Evolutionary conservation across 2,888 invertebrate genomes (phyloP).

Genomic region (Cosmorhoe ocellata): DNA sequence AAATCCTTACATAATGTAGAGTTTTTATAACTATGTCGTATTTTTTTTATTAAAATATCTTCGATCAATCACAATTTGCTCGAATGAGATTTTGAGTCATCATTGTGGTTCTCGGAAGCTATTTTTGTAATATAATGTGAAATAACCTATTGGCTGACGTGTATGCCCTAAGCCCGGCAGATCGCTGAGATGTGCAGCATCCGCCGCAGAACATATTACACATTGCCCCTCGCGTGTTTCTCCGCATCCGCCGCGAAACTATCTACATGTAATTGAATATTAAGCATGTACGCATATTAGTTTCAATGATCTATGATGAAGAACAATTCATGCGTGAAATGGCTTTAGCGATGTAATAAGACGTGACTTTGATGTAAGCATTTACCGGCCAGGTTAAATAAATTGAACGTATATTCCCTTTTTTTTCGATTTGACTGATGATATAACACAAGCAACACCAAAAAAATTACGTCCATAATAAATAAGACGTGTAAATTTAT

Average conservation of each 20-base stretch:
- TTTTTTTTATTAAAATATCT: no score
- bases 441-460: no score
- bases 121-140: no score
- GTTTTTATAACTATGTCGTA: no score
- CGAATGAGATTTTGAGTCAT: no score
- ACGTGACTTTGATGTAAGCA: constrained; percentile 28
- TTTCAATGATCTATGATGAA: constrained; percentile 35
- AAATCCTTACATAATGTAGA: no score
- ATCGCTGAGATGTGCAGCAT: constrained; percentile 64
- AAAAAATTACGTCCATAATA: background rate
- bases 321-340: constrained; percentile 40
- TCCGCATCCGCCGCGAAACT: constrained; percentile 51
- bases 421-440: no score
- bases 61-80: no score
- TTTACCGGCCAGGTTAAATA: constrained; percentile 23
- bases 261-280: constrained; percentile 59
- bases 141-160: constrained; percentile 25
- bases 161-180: constrained; percentile 49
- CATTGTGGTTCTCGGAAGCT: no score
- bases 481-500: background rate
- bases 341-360: constrained; percentile 36
- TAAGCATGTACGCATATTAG: constrained; percentile 43
- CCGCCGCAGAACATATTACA: constrained; percentile 65
- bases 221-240: constrained; percentile 34
- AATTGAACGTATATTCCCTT: constrained; percentile 29